Evolutionary conservation across 2,888 invertebrate genomes (phyloP), one percentile per base, ranked within the genome.

Genomic region (Tenthredo amoena): DNA sequence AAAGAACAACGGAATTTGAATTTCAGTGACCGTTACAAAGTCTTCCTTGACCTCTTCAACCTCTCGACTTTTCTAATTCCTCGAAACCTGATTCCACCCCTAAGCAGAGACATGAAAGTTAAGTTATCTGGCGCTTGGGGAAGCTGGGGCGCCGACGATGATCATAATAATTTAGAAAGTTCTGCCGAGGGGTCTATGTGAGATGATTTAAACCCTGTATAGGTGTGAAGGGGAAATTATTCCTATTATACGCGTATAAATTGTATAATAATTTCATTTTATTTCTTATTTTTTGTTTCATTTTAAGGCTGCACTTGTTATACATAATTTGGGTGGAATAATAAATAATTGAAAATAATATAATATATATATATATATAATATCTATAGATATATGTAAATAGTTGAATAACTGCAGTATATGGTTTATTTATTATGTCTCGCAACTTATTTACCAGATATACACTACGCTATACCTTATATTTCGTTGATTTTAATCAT

Each of bases 11-110:
- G 26, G 21, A 10, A 26, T 47, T 50, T 55, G 18, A 77, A 84
- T 95, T 95, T 71, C 94, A 99, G 99, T 93, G 99, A 99, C 94
- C 98, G 99, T 34, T 99, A 99, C 95, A 99, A 99, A 94, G 98
- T 99, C 47, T 99, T 99, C 93, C 94, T 99, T 92, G 99, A 99
- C 93, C 94, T 99, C 68, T 99, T 99, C 95, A 99, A 99, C 93
- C 94, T 99, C 85, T 99, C 99, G 0, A 99, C 99, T 0, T 99
- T 98, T 94, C 94, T 99, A 87, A 97, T 99, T 90, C 99, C 99
- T 0, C 96, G 99, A 9, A 95, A 96, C 37, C 96, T 97, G 88
- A 98, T 99, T 90, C 99, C 99, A 0, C 97, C 97, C 0, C 94
- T 99, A 81, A 97, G 97, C 58, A 96, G 96, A 1, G 94, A 96